A percentile compares a stretch with the other conserved stretches of the same genome.
Evolutionary conservation across 2,888 invertebrate genomes (phyloP).

Genomic region (Diarsia mendica): DNA sequence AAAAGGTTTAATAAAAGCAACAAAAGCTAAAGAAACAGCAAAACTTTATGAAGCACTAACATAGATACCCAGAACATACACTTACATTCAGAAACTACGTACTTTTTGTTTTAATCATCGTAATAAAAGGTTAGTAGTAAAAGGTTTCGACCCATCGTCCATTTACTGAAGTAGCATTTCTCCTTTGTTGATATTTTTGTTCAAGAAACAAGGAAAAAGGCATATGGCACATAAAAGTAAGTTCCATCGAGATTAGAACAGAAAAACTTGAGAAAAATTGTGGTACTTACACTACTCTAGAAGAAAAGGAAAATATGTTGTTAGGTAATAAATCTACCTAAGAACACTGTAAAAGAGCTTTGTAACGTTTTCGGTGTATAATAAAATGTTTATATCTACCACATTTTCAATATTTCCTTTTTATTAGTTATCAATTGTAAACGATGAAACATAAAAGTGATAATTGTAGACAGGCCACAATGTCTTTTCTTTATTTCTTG

Average conservation of each 20-base stretch:
- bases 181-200: constrained; percentile 61
- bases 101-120: constrained; percentile 65
- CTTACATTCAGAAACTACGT: constrained; percentile 47
- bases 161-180: constrained; percentile 55
- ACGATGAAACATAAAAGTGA: background rate
- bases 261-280: constrained; percentile 29
- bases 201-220: constrained; percentile 50
- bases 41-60: constrained; percentile 25
- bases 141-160: constrained; percentile 62
- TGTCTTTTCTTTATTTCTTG: background rate
- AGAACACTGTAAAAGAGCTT: background rate
- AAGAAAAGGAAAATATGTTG: background rate
- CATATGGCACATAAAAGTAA: constrained; percentile 52
- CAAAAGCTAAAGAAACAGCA: background rate
- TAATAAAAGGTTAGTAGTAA: constrained; percentile 63
- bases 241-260: constrained; percentile 42
- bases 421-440: background rate
- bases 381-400: background rate
- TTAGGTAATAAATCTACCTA: background rate
- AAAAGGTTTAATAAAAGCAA: background rate
- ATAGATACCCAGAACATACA: constrained; percentile 25
- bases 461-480: background rate
- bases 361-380: background rate
- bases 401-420: background rate
- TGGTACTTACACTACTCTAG: background rate